Evolutionary conservation across 2,888 invertebrate species (phyloP), one percentile per base, ranked within the genome.

Genomic region (Psylliodes chrysocephalus): DNA sequence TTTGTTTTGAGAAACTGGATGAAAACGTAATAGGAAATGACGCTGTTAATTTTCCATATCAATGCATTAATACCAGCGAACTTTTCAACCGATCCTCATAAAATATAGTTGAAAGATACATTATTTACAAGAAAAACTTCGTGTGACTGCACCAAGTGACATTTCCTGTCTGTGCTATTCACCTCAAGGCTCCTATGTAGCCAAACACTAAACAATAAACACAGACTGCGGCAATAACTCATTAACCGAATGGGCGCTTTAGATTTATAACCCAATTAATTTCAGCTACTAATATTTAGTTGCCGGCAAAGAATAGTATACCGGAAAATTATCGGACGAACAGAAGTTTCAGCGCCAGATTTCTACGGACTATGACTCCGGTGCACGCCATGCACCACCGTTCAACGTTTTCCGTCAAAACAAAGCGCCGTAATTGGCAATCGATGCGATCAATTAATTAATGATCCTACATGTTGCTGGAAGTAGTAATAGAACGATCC

Each of bases 191-290:
- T 6, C 51, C 8, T 8, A 28, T n/a, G 14, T n/a, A 49, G 17
- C 33, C 25, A 28, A 8, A 10, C 10, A 17, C 5, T 17, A 4
- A n/a, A 6, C 22, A 18, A 15, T n/a, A 28, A 6, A 28, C 14
- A 28, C 15, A 15, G 8, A 49, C 25, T 12, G 0, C 10, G 19
- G 35, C 17, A 5, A 51, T 51, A 51, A 33, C n/a, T 51, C 51
- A 51, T 51, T 17, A 17, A 10, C 18, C 15, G 17, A 51, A 35
- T 35, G 51, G 33, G 33, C 17, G 8, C 17, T 25, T 28, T 18
- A 51, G 33, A 51, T 51, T 51, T 51, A 51, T 51, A 15, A 30
- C 15, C 30, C 51, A 33, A 51, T 51, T 51, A 51, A 51, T 30
- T 51, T n/a, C 51, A n/a, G 33, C 33, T 51, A 33, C 51, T 35